Evolutionary conservation across 2,113 vertebrate genomes (phyloP).

Genomic region (Bufo gargarizans): DNA sequence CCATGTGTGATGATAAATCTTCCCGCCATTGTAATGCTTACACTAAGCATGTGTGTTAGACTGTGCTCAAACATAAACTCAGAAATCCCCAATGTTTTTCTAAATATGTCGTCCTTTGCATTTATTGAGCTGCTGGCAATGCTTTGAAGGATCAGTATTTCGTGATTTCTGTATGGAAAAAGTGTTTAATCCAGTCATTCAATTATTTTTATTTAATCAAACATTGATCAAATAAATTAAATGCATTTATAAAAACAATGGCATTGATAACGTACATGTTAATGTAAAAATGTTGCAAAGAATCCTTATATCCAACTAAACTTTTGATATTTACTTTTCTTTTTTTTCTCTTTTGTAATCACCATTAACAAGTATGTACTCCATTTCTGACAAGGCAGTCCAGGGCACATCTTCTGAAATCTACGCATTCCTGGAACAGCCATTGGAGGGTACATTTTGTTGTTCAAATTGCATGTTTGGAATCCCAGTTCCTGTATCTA

Average conservation of each 20-base stretch:
- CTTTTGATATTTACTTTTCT: no score
- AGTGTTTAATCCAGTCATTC: background rate
- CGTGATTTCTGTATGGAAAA: background rate
- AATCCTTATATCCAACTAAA: background rate
- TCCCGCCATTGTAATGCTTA: conserved; percentile 32
- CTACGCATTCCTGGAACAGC: no score
- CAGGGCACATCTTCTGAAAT: no score
- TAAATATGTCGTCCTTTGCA: background rate
- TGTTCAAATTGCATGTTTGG: no score
- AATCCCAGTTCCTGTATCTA: no score
- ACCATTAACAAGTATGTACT: no score
- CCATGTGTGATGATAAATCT: conserved; percentile 55
- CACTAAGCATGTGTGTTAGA: conserved; percentile 23
- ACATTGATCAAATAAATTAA: background rate
- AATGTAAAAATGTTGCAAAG: background rate
- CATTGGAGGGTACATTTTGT: no score
- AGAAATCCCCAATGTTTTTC: background rate
- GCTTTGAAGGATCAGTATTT: background rate
- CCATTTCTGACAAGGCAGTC: no score
- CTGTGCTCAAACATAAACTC: conserved; percentile 25
- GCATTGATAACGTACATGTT: background rate
- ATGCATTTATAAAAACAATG: background rate
- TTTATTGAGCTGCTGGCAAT: background rate
- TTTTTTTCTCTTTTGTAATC: no score
- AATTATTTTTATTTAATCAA: background rate